These are phyloP conservation scores for Calephelis nemesis DNA, from an alignment of 1,140 invertebrate genomes.

Conservation along the genomic window DNA sequence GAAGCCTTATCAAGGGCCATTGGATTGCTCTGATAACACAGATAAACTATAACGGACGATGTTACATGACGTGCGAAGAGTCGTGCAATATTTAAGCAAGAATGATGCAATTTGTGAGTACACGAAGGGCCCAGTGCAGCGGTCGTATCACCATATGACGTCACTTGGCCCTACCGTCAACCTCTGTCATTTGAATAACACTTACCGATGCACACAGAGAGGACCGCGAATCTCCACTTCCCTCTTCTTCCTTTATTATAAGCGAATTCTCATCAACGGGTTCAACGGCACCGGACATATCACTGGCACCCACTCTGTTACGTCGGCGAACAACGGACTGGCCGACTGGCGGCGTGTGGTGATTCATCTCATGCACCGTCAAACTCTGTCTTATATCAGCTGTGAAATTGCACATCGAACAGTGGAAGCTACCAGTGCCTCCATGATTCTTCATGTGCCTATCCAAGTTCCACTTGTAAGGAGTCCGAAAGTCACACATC, in stretches of 20 bases:
- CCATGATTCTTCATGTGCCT: slow-evolving; percentile 95
- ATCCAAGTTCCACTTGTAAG: slow-evolving; percentile 96
- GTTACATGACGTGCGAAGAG: slow-evolving; percentile 13
- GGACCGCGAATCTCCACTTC: slow-evolving; percentile 67
- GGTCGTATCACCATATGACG: slow-evolving; percentile 55
- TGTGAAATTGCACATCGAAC: slow-evolving; percentile 93
- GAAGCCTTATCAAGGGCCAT: neutral
- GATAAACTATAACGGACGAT: neutral
- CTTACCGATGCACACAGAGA: slow-evolving; percentile 68
- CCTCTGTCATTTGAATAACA: slow-evolving; percentile 43
- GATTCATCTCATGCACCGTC: slow-evolving; percentile 94
- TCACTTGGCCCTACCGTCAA: slow-evolving; percentile 52
- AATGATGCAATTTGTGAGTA: slow-evolving; percentile 42
- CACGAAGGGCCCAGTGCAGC: slow-evolving; percentile 46
- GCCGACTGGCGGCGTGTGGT: slow-evolving; percentile 88
- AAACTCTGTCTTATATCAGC: slow-evolving; percentile 95
- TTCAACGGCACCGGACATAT: slow-evolving; percentile 62
- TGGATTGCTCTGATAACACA: neutral
- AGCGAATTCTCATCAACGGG: slow-evolving; percentile 40
- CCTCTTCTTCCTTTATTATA: slow-evolving; percentile 66
- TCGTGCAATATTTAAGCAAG: slow-evolving; percentile 44
- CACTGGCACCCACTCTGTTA: slow-evolving; percentile 86
- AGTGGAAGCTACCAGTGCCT: slow-evolving; percentile 89
- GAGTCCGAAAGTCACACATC: slow-evolving; percentile 94
- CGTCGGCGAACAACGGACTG: slow-evolving; percentile 77